Evolutionary conservation across 2,113 vertebrate genomes (phyloP), one percentile per base, ranked within the genome.

Genomic region (Gambusia holbrooki): DNA sequence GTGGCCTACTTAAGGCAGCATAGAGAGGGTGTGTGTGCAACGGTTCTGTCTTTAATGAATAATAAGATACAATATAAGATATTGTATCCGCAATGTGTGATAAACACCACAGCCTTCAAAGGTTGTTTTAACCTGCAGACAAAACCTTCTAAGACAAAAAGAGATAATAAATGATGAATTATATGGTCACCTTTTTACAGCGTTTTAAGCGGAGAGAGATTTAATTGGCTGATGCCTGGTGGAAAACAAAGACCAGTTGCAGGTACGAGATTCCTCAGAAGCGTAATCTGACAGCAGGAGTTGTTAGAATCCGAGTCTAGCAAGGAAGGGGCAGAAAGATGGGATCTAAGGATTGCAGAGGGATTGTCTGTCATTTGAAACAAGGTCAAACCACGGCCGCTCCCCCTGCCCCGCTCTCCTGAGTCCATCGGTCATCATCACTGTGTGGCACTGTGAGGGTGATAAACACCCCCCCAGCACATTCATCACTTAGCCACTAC

Each of bases 401-500:
- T 66, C 64, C 5, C 40, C 17, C 22, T 54, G 79, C 84, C 40
- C 60, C 37, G 11, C 84, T 77, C 77, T 83, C 79, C 11, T 8
- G 72, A 80, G 78, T 69, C 85, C 88, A 91, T 92, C 85, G 62
- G 86, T 92, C 90, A 87, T 91, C 77, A 86, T 83, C 74, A 79
- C 63, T 25, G 62, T 48, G 71, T 71, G 28, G 3, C 76, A 29
- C 85, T 66, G 80, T 80, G 69, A 45, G 69, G 72, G 79, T 70
- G 71, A 90, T 89, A 87, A 86, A 90, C 83, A 78, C 68, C 51
- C 73, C 73, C 83, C 73, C 62, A 80, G 84, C 87, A 71, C 90
- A 93, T 92, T 89, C 73, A 91, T 93, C 88, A 93, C 81, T 70
- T 72, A 84, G 84, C 84, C 60, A 74, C 85, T 84, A 81, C 61